These are phyloP conservation scores for Bergia sp. DNA, from an alignment of 92 coral and sea anemone genomes.

Conservation along the genomic window DNA sequence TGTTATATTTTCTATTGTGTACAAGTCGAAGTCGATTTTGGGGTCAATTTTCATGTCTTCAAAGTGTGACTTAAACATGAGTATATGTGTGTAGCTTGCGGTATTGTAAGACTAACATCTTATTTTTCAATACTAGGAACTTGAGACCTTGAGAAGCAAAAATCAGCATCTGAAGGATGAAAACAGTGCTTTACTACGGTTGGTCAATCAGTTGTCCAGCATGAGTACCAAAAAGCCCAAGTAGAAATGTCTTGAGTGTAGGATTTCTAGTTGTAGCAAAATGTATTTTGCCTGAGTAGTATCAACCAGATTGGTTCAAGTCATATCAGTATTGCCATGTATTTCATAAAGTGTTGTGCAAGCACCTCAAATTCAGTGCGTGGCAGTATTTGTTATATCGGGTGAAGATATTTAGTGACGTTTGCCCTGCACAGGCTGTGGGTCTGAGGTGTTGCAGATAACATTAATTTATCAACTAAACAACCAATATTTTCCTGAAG, in stretches of 20 bases:
- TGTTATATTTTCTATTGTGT: too few species aligned
- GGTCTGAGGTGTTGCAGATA: constrained; percentile 5
- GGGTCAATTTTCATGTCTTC: too few species aligned
- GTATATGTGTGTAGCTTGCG: background rate
- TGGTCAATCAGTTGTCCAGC: constrained; percentile 83
- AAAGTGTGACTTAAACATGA: too few species aligned
- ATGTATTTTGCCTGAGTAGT: background rate
- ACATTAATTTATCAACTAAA: constrained; percentile 31
- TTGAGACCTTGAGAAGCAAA: constrained; percentile 78
- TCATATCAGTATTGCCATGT: constrained; percentile 21
- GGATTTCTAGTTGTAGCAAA: constrained; percentile 36
- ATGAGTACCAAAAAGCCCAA: constrained; percentile 56
- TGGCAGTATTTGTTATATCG: constrained; percentile 30
- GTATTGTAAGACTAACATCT: background rate
- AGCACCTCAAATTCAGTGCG: background rate
- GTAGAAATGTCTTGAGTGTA: background rate
- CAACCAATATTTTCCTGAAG: background rate
- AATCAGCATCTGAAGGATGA: constrained; percentile 88
- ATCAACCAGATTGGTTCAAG: background rate
- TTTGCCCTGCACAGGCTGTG: constrained; percentile 4
- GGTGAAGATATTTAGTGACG: constrained; percentile 1
- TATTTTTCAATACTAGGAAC: constrained; percentile 61
- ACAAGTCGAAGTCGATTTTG: too few species aligned
- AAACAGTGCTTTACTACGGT: constrained; percentile 92
- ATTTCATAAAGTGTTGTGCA: background rate